Evolutionary conservation across 2,113 vertebrate genomes (phyloP).

Genomic region (Osmerus mordax): DNA sequence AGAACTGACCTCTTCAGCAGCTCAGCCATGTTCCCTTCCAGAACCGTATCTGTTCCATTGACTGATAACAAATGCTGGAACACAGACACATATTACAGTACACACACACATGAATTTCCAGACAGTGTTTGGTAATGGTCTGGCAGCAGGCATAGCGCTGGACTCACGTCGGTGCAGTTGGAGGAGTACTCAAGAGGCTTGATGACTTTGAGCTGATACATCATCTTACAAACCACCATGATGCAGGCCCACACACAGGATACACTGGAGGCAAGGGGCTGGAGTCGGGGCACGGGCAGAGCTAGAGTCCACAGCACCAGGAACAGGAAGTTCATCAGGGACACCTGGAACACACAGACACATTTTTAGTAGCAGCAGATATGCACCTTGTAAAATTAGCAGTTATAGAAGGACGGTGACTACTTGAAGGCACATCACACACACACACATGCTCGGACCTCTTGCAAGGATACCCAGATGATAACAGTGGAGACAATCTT

Average conservation of each 20-base stretch:
- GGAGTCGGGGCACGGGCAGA: slow-evolving; percentile 65
- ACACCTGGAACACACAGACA: slow-evolving; percentile 60
- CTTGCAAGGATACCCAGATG: slow-evolving; percentile 73
- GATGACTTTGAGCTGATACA: slow-evolving; percentile 77
- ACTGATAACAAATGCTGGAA: slow-evolving; percentile 53
- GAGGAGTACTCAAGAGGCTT: slow-evolving; percentile 70
- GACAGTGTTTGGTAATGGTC: neutral
- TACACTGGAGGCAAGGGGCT: slow-evolving; percentile 60
- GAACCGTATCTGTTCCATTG: slow-evolving; percentile 52
- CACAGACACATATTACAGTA: neutral
- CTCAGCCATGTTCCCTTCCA: slow-evolving; percentile 58
- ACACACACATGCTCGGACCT: slow-evolving; percentile 53
- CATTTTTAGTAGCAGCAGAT: neutral
- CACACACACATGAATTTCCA: neutral
- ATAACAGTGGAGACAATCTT: slow-evolving; percentile 68
- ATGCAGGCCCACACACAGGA: slow-evolving; percentile 75
- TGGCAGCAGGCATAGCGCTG: neutral
- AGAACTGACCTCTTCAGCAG: slow-evolving; percentile 56
- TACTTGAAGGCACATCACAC: neutral
- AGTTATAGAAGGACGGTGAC: neutral
- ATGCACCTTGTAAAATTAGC: neutral
- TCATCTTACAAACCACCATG: slow-evolving; percentile 77
- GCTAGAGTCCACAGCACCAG: slow-evolving; percentile 73
- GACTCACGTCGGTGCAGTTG: slow-evolving; percentile 74
- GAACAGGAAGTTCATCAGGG: slow-evolving; percentile 73